Conservation (phyloP, 2,888 invertebrate species). For the Rugalucina vietnamica region DNA sequence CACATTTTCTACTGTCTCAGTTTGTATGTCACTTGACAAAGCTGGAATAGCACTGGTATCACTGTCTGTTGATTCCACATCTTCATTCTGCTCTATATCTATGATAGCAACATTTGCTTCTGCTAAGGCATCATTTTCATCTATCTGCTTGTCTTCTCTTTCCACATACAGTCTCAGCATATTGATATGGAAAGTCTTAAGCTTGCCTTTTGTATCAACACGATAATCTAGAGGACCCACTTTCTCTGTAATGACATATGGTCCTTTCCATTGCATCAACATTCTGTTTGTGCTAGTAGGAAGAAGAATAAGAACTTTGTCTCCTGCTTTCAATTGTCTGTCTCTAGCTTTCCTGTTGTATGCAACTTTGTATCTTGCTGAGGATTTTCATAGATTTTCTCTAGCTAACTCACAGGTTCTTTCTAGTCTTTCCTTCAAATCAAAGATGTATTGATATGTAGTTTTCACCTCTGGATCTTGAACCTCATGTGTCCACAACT, state of each 20-base stretch:
- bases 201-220: neutral
- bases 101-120: too few species aligned
- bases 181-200: neutral
- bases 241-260: neutral
- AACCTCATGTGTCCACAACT: conserved; percentile 48
- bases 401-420: neutral
- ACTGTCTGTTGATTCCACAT: too few species aligned
- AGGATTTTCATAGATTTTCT: neutral
- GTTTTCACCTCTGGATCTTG: conserved; percentile 26
- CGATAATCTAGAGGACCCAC: neutral
- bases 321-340: neutral
- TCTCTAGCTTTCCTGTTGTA: conserved; percentile 6
- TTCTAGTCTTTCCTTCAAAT: neutral
- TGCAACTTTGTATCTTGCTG: neutral
- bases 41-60: too few species aligned
- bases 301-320: neutral
- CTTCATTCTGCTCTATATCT: too few species aligned
- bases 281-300: neutral
- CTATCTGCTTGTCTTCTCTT: too few species aligned
- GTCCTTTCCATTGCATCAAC: conserved; percentile 1
- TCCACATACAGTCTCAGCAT: neutral
- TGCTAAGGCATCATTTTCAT: too few species aligned
- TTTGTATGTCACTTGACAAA: too few species aligned
- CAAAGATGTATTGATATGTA: conserved; percentile 48
- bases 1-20: too few species aligned